Base-by-base conservation (phyloP, 2,888 invertebrate species). In the Nemoura dubitans region DNA sequence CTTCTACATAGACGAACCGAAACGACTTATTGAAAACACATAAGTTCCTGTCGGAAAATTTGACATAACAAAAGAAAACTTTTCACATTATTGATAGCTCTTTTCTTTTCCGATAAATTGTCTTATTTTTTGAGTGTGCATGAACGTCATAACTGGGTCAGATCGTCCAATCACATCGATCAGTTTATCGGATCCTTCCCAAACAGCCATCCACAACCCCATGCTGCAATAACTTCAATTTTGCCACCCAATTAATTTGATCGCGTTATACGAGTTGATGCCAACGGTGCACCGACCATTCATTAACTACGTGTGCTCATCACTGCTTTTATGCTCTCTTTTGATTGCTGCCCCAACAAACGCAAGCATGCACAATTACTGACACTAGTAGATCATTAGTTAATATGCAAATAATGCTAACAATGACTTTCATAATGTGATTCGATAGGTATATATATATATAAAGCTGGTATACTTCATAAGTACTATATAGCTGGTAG, bases 1-100 rank as follows among this genome's bases (percentile, higher is more conserved):
- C 59, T 21, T 21, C 6, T 36, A 36, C 36, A 59, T 1, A 59
- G 59, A 59, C 59, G 59, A 59, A 59, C 16, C 59, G 59, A 16
- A 59, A 59, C 59, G 59, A 59, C 59, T 59, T 59, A 59, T 59
- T 59, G 59, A 59, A 59, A 59, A 59, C 59, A 59, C 59, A 59
- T 59, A 59, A 59, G 59, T 59, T 59, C 59, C 59, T 59, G 59
- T 59, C 59, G 21, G 59, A 21, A 59, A 59, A 59, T 59, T 59
- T 14, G 59, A 59, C 59, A 59, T 59, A 1, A 59, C 59, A 59
- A 59, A 59, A 59, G 59, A 59, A 59, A 59, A 59, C 59, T 59
- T 36, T 59, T 10, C 59, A 59, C 59, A 59, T 59, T 59, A 59
- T 59, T 59, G 59, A 59, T 59, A 59, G 59, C 59, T 59, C 59